Evolutionary conservation across 2,797 vertebrate genomes (phyloP), one percentile per base, ranked within the genome.

Genomic region (Cyclopterus lumpus): DNA sequence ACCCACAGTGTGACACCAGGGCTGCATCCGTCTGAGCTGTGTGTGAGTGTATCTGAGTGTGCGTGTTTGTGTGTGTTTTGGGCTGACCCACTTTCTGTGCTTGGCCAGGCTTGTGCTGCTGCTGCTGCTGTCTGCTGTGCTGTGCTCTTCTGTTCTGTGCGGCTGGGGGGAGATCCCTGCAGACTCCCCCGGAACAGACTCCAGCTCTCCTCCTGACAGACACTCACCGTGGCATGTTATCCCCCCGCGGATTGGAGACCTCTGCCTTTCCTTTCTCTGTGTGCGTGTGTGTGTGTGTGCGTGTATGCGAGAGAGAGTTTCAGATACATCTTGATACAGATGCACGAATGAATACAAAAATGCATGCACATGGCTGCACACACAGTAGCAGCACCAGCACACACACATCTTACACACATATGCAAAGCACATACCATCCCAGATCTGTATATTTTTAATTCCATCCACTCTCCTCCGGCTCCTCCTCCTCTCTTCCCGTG

Each of bases 31-130:
- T 89, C 82, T 83, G 81, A 86, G 89, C 75, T 22, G 49, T 80
- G 70, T 80, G 46, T 64, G 73, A 65, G 70, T 76, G 59, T 67
- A 20, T 72, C 9, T 60, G 40, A 66, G 74, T 61, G 72, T 82
- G 73, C 49, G 26, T 71, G 73, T 82, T 76, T 76, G 73, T 82
- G 83, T 86, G 86, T 90, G 89, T 91, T 92, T 91, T 90, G 77
- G 83, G 85, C 84, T 95, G 93, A 94, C 94, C 94, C 93, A 95
- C 88, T 95, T 95, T 94, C 92, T 91, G 90, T 92, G 92, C 93
- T 93, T 91, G 94, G 93, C 92, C 93, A 88, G 87, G 90, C 93
- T 91, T 92, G 84, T 91, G 85, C 84, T 91, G 86, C 82, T 78
- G 77, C 76, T 85, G 82, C 79, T 85, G 81, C 22, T 51, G 49